phyloP scores from a whole-genome alignment of 2,888 invertebrate genomes.

The Phasia obesa region DNA sequence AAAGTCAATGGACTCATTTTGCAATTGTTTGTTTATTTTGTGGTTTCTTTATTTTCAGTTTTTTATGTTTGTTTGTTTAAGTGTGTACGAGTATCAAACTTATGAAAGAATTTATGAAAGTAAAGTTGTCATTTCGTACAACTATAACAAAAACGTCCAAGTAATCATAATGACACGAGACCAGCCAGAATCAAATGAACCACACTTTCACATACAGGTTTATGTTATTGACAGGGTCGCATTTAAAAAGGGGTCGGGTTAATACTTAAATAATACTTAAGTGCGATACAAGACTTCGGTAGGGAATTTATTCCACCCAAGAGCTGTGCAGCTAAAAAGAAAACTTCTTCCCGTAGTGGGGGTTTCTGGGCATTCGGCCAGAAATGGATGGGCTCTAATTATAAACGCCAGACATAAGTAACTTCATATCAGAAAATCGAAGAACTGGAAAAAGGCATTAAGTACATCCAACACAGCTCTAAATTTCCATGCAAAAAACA shows the following conservation, averaged over 20 bases:
- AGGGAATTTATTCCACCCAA: too few relatives aligned
- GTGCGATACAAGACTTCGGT: too few relatives aligned
- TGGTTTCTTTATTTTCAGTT: conserved; percentile 38
- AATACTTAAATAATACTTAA: too few relatives aligned
- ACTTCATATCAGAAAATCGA: too few relatives aligned
- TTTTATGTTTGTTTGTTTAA: conserved; percentile 34
- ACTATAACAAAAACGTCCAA: conserved; percentile 17
- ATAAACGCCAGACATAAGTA: too few relatives aligned
- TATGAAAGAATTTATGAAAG: conserved; percentile 55
- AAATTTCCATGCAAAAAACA: too few relatives aligned
- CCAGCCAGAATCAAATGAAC: conserved; percentile 31
- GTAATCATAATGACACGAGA: conserved; percentile 39
- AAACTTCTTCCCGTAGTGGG: too few relatives aligned
- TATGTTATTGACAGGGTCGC: not conserved
- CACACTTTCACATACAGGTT: not conserved
- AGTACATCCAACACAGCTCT: too few relatives aligned
- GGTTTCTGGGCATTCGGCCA: too few relatives aligned
- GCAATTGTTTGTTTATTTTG: conserved; percentile 52
- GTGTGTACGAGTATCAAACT: conserved; percentile 24
- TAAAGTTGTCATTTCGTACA: conserved; percentile 49
- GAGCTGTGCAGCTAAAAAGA: too few relatives aligned
- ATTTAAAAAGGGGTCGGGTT: not conserved
- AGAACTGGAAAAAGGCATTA: too few relatives aligned
- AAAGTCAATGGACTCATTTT: conserved; percentile 68
- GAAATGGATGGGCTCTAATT: too few relatives aligned